Conservation (phyloP, 2,888 invertebrate species). For the Aplocera efformata region DNA sequence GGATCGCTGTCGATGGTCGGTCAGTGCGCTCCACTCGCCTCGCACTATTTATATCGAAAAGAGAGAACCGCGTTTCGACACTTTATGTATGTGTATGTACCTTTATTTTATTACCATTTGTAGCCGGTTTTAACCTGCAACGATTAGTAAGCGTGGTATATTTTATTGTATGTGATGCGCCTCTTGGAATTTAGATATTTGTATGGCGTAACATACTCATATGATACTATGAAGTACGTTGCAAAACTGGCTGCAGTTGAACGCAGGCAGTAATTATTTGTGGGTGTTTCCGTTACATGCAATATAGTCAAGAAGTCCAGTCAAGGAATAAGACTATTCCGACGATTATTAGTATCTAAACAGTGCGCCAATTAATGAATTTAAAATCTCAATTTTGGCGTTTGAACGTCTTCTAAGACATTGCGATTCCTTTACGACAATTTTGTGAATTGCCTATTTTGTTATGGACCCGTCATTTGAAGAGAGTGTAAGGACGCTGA, state of each 20-base stretch:
- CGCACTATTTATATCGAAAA: slow-evolving; percentile 77
- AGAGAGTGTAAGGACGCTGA: too few species aligned
- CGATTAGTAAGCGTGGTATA: slow-evolving; percentile 68
- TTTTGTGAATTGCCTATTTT: too few species aligned
- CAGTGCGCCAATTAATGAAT: too few species aligned
- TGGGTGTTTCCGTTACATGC: not conserved
- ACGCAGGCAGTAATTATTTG: too few species aligned
- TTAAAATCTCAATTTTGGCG: too few species aligned
- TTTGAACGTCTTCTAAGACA: too few species aligned
- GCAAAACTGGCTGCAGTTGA: not conserved
- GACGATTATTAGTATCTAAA: too few species aligned
- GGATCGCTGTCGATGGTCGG: slow-evolving; percentile 76
- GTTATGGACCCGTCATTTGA: too few species aligned
- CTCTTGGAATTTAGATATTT: slow-evolving; percentile 46
- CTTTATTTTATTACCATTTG: slow-evolving; percentile 77
- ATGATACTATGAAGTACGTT: not conserved
- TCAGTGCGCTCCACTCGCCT: slow-evolving; percentile 67
- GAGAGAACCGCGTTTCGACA: slow-evolving; percentile 71
- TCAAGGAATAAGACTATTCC: too few species aligned
- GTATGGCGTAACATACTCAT: not conserved
- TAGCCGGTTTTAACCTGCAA: slow-evolving; percentile 73
- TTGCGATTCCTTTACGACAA: too few species aligned
- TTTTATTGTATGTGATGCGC: slow-evolving; percentile 64
- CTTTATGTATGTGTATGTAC: slow-evolving; percentile 66
- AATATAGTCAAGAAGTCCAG: too few species aligned